Evolutionary conservation across 2,113 vertebrate genomes (phyloP).

Genomic region (Chionomys nivalis): DNA sequence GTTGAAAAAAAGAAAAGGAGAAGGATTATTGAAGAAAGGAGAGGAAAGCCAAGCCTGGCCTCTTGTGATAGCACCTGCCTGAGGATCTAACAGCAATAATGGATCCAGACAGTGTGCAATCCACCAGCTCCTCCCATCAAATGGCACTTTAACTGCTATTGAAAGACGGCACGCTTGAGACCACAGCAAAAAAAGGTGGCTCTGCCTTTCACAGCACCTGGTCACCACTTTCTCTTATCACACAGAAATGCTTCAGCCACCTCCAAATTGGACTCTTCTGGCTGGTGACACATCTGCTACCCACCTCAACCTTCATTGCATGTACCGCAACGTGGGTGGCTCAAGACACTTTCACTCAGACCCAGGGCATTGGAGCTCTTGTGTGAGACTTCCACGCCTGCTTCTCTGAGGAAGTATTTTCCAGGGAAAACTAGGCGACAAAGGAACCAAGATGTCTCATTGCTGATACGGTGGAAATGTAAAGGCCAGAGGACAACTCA

Average conservation of each 20-base stretch:
- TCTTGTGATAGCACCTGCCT: constrained; percentile 76
- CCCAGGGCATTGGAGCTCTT: background rate
- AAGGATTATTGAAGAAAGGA: constrained; percentile 67
- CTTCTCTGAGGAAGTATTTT: background rate
- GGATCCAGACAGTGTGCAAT: constrained; percentile 79
- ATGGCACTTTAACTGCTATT: constrained; percentile 82
- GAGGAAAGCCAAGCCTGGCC: constrained; percentile 14
- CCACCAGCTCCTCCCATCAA: constrained; percentile 78
- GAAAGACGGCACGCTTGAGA: constrained; percentile 81
- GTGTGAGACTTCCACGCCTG: background rate
- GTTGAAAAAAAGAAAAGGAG: constrained; percentile 52
- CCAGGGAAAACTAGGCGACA: background rate
- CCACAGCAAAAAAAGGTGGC: constrained; percentile 81
- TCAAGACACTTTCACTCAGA: background rate
- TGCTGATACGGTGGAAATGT: background rate
- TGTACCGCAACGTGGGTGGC: background rate
- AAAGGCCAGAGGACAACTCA: background rate
- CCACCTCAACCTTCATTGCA: constrained; percentile 47
- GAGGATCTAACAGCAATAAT: constrained; percentile 81
- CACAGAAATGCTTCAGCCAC: constrained; percentile 74
- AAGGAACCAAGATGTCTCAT: background rate
- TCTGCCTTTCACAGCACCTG: constrained; percentile 83
- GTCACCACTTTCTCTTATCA: constrained; percentile 81
- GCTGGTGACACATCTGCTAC: background rate
- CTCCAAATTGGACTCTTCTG: constrained; percentile 55